These are phyloP conservation scores for Anguilla pacifica DNA, from an alignment of 2,797 vertebrate genomes.

Conservation along the genomic window DNA sequence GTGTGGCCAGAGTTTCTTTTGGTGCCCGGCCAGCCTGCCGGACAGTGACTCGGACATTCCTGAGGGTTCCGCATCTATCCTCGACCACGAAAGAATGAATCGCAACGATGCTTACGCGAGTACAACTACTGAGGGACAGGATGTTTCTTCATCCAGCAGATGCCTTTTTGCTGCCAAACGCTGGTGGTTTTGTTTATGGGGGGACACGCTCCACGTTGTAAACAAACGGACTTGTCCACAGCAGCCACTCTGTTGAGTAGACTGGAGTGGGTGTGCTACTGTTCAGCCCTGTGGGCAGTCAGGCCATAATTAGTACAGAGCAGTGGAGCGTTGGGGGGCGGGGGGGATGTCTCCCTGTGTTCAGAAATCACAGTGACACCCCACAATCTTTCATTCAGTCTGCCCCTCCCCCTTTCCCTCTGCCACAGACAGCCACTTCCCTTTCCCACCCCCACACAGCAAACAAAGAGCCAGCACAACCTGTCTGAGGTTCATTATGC, in stretches of 20 bases:
- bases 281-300: neutral
- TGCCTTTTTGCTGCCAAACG: neutral
- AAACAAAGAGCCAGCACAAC: neutral
- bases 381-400: neutral
- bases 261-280: neutral
- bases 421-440: neutral
- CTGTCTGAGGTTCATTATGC: neutral
- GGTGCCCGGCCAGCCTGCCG: conserved; percentile 41
- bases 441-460: too few species aligned
- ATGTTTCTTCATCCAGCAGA: neutral
- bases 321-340: neutral
- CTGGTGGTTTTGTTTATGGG: neutral
- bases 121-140: conserved; percentile 24
- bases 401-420: neutral
- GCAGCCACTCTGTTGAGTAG: neutral
- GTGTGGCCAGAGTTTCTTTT: conserved; percentile 32
- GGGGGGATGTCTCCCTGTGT: neutral
- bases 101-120: conserved; percentile 37
- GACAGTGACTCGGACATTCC: conserved; percentile 42
- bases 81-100: neutral
- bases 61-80: conserved; percentile 36
- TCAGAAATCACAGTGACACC: conserved; percentile 24
- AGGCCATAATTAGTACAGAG: neutral
- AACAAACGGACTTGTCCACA: neutral
- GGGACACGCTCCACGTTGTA: neutral